Base-by-base conservation (phyloP, 37 sponge, comb jelly and placozoan species). In the Dysidea cf. avara region DNA sequence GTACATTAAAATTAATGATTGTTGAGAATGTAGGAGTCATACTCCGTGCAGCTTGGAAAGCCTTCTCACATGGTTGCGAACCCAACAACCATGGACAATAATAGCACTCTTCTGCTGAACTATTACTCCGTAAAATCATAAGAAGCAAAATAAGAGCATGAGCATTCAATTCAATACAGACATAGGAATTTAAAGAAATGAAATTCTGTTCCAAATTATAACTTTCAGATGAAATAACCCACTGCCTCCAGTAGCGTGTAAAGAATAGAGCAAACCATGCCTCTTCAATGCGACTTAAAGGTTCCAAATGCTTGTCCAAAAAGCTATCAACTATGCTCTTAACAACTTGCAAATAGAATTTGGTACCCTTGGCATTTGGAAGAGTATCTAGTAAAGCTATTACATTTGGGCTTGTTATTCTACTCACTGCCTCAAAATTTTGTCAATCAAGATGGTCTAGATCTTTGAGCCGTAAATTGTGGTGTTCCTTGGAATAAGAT, bases 211-310 rank as follows among this genome's bases (percentile, higher is more conserved):
- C 51, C 25, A 68, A 6, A 20, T 7, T 43, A 68, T 46, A 68
- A 26, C 12, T 18, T 14, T 21, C 28, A 68, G 11, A 29, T 43
- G 18, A 7, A 24, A n/a, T n/a, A 24, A 68, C 47, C 51, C 52
- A 68, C 25, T 68, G 11, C 21, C 52, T 68, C 51, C 50, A 39
- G 69, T 68, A 46, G n/a, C 52, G 47, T 46, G 62, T 1, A 5
- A 75, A 38, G 53, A 75, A 75, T 16, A 62, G 53, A 13, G 76
- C 76, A 72, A 20, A 72, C n/a, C n/a, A n/a, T n/a, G n/a, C n/a
- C n/a, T n/a, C n/a, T n/a, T n/a, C n/a, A n/a, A n/a, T n/a, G n/a
- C 74, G 60, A 72, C 3, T 2, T 35, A 12, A 2, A 30, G 76
- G 32, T 63, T 7, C 52, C 22, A 61, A 34, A 2, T 29, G 7